Conservation (phyloP, 1,140 invertebrate genomes). For the Ruditapes philippinarum region DNA sequence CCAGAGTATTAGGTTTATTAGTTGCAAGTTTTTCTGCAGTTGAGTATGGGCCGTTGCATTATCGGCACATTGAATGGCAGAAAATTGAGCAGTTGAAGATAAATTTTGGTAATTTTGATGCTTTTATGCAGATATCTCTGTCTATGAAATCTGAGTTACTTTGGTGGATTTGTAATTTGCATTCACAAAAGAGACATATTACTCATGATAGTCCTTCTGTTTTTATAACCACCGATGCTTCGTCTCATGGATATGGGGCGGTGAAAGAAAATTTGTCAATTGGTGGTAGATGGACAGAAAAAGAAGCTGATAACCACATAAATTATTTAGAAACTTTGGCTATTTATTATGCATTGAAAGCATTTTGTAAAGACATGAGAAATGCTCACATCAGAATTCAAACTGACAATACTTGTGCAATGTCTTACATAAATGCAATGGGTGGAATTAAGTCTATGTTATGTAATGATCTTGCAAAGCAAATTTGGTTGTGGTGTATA, state of each 20-base stretch:
- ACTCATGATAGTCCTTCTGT: not conserved
- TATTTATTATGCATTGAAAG: not conserved
- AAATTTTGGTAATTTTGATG: not conserved
- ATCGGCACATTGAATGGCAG: not conserved
- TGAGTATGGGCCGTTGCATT: not conserved
- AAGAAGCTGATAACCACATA: too few species aligned
- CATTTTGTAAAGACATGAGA: not conserved
- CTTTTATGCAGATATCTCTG: not conserved
- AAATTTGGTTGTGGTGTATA: not conserved
- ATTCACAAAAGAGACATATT: not conserved
- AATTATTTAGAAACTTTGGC: slow-evolving; percentile 56
- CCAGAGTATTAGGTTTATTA: not conserved
- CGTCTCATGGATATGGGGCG: slow-evolving; percentile 9
- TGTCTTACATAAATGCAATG: slow-evolving; percentile 23
- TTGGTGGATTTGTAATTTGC: not conserved
- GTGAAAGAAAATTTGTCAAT: slow-evolving; percentile 2
- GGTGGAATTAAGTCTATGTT: not conserved
- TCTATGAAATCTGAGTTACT: not conserved
- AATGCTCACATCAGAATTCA: slow-evolving; percentile 5
- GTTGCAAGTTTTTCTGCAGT: not conserved
- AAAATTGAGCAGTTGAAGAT: not conserved
- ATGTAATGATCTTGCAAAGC: not conserved
- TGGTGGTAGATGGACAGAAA: slow-evolving; percentile 2
- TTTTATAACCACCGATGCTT: not conserved
- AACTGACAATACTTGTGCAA: not conserved